Percentiles rank a stretch among this genome's conserved stretches.
Conservation (phyloP, 2,113 vertebrate species). For the Eulemur rufifrons region DNA sequence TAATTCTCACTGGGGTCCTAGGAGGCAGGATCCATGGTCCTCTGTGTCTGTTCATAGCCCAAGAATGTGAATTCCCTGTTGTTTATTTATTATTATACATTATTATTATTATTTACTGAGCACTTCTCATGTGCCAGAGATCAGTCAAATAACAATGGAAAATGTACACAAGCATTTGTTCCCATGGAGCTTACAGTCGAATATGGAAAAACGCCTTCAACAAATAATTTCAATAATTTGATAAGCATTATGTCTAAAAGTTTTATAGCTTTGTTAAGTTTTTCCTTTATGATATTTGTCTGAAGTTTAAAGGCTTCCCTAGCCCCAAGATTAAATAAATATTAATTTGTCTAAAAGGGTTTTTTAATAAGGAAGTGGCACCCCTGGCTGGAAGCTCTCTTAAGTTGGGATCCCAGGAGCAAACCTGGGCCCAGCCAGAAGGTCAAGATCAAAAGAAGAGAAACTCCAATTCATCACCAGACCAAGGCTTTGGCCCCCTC, state of each 20-base stretch:
- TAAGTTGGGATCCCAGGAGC: not conserved
- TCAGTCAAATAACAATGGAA: conserved; percentile 57
- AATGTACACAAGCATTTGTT: not conserved
- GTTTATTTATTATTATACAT: not conserved
- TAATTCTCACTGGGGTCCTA: not conserved
- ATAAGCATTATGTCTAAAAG: not conserved
- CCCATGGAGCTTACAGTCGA: not conserved
- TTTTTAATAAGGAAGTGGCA: conserved; percentile 39
- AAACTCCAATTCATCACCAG: not conserved
- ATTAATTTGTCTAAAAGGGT: not conserved
- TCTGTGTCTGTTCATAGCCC: not conserved
- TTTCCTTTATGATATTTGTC: conserved; percentile 37
- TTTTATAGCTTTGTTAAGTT: not conserved
- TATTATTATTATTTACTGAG: conserved; percentile 30
- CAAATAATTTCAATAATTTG: not conserved
- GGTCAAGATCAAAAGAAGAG: not conserved
- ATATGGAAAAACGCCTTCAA: conserved; percentile 14
- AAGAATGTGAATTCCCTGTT: not conserved
- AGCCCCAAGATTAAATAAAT: not conserved
- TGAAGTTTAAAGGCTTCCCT: not conserved
- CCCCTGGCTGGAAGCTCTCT: not conserved
- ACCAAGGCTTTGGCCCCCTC: not conserved
- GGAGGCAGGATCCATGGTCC: not conserved
- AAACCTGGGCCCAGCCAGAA: not conserved
- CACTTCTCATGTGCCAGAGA: not conserved